These are phyloP conservation scores for Physeter macrocephalus DNA, from an alignment of 2,113 vertebrate species.

Conservation along the genomic window DNA sequence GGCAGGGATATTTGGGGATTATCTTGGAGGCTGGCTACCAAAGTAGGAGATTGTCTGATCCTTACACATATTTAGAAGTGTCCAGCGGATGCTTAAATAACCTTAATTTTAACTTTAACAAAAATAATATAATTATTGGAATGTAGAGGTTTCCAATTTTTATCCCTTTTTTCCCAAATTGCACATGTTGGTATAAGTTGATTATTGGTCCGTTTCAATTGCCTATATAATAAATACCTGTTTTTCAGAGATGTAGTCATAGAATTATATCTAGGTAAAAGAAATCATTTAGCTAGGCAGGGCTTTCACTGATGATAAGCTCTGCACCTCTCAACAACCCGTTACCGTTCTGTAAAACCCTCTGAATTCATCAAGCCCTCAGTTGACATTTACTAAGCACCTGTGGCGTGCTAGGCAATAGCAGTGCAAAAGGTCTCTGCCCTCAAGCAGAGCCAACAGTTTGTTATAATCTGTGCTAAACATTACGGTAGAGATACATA, in stretches of 20 bases:
- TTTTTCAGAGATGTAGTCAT: background rate
- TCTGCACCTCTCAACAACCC: background rate
- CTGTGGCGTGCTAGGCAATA: background rate
- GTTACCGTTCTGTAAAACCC: background rate
- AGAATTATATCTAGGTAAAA: background rate
- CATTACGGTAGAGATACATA: background rate
- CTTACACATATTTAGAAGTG: background rate
- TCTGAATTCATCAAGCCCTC: background rate
- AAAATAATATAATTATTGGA: background rate
- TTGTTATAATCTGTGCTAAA: background rate
- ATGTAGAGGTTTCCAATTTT: background rate
- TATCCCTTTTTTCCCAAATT: background rate
- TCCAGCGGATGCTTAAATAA: background rate
- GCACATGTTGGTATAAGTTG: background rate
- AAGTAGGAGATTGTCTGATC: background rate
- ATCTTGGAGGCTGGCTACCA: background rate
- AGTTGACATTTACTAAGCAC: background rate
- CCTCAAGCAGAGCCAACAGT: background rate
- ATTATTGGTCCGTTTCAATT: background rate
- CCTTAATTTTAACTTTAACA: background rate
- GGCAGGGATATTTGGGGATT: too few relatives aligned
- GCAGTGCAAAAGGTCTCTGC: background rate
- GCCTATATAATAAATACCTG: background rate
- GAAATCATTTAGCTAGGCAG: background rate
- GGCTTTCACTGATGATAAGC: background rate